These are phyloP conservation scores for Bombus waltoni DNA, from an alignment of 1,140 invertebrate species.

Conservation along the genomic window DNA sequence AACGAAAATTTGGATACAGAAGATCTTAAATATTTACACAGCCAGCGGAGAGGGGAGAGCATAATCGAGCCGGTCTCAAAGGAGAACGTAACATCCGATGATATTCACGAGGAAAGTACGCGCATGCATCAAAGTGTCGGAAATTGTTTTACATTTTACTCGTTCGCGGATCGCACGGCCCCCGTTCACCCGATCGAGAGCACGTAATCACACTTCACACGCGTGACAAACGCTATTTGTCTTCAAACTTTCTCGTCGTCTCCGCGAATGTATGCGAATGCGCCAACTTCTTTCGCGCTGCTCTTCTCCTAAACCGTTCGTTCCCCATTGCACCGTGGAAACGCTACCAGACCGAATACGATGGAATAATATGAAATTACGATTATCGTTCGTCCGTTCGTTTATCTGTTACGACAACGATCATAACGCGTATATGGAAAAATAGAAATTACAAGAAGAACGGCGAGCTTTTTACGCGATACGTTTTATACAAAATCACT, in stretches of 20 bases:
- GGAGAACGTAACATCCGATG: not conserved
- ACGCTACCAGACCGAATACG: not conserved
- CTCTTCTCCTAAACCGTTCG: not conserved
- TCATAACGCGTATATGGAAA: not conserved
- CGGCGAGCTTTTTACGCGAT: no score
- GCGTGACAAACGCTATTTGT: conserved; percentile 32
- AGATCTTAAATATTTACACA: not conserved
- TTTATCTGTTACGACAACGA: not conserved
- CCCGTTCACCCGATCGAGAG: not conserved
- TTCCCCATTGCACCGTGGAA: not conserved
- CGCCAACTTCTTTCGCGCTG: conserved; percentile 2
- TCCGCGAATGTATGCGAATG: not conserved
- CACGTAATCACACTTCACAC: conserved; percentile 21
- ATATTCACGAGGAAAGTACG: not conserved
- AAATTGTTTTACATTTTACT: conserved; percentile 31
- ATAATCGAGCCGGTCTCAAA: not conserved
- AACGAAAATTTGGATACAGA: not conserved
- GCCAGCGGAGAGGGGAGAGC: no score
- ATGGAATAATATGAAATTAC: not conserved
- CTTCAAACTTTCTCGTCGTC: not conserved
- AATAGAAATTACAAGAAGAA: no score
- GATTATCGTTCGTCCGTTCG: not conserved
- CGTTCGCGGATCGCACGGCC: conserved; percentile 1
- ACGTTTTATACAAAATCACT: no score
- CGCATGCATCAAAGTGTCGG: conserved; percentile 18